Base-by-base conservation (phyloP, 2,888 invertebrate species). In the Aphrophora alni region DNA sequence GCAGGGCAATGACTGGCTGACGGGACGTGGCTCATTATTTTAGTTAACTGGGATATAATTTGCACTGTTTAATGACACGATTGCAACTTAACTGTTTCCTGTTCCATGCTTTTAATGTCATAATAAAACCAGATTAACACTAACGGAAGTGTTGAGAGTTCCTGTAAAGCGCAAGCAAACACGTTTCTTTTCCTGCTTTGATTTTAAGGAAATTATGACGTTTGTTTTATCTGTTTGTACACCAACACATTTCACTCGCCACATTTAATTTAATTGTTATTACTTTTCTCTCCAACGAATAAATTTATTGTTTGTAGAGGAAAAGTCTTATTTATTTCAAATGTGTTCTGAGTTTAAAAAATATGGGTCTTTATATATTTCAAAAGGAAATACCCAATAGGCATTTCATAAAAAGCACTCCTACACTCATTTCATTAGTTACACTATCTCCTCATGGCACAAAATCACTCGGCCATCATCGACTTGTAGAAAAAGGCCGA, bases 11-110 rank as follows among this genome's bases (percentile, higher is more conserved):
- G 59, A 21, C 59, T 59, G 21, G n/a, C 21, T 7, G 59, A 59
- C 59, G 59, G 59, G 21, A 59, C 59, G 21, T 44, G 59, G 59
- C 1, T 59, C 59, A 59, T 59, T 59, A 59, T 59, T 59, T 59
- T 59, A 21, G 59, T 59, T 59, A 59, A 59, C 59, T 59, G 59
- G 59, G 59, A 59, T 59, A 59, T 59, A 59, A 59, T 59, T 59
- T 21, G 59, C 59, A 59, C 59, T 59, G 59, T 59, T 59, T 59
- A 59, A 59, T 59, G 59, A 21, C 10, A 59, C 59, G 59, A 59
- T 21, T 59, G 21, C 5, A 5, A 21, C 21, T n/a, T 21, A 59
- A 59, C 59, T 59, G 59, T 59, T 59, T 59, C 59, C 59, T 59
- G 59, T 59, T 59, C 59, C n/a, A 21, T 1, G 59, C 59, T 59